phyloP scores from a whole-genome alignment of 2,888 invertebrate genomes.

The Adelphocoris suturalis region DNA sequence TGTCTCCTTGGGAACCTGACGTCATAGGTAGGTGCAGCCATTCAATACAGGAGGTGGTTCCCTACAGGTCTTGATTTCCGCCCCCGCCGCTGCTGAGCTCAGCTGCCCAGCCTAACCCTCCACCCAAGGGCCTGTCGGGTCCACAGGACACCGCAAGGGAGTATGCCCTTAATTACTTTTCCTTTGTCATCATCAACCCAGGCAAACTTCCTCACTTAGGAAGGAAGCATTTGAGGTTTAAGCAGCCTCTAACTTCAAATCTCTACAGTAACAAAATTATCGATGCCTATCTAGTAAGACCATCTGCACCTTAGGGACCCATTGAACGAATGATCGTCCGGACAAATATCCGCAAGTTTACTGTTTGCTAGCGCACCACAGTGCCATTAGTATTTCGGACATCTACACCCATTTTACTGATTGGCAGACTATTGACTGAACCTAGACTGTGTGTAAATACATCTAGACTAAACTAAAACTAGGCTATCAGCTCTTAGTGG shows the following conservation, averaged over 20 bases:
- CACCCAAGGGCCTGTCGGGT: not conserved
- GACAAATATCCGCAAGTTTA: not conserved
- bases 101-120: constrained; percentile 10
- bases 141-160: constrained; percentile 27
- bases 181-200: constrained; percentile 49
- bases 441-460: too few species aligned
- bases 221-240: constrained; percentile 38
- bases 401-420: too few species aligned
- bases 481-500: too few species aligned
- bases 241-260: constrained; percentile 13
- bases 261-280: constrained; percentile 10
- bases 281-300: constrained; percentile 22
- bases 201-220: constrained; percentile 50
- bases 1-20: constrained; percentile 66
- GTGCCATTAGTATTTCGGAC: too few species aligned
- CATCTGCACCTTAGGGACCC: not conserved
- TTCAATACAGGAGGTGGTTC: constrained; percentile 59
- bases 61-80: not conserved
- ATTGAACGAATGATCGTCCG: too few species aligned
- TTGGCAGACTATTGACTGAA: too few species aligned
- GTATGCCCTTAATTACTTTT: constrained; percentile 45
- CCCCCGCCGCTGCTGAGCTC: constrained; percentile 33
- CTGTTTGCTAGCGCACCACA: not conserved
- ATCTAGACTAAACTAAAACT: too few species aligned
- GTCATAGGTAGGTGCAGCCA: constrained; percentile 66